Base-by-base conservation (phyloP, 2,888 invertebrate species). In the Pollenia griseotomentosa region DNA sequence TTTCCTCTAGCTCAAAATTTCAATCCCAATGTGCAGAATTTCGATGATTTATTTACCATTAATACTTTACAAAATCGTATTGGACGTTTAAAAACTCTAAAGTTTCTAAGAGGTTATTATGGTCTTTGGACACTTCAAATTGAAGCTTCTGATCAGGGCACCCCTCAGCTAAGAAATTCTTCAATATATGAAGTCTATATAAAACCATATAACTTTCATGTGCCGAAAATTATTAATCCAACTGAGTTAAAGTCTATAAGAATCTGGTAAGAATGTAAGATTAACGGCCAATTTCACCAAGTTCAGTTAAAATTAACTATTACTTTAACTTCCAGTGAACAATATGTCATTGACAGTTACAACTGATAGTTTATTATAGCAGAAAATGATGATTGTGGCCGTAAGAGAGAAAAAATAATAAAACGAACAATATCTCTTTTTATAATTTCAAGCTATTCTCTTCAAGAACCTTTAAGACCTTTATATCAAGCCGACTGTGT, bases 131-230 rank as follows among this genome's bases (percentile, higher is more conserved):
- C 90, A 12, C 92, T 96, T 74, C 92, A 92, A 85, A 93, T 96
- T 55, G 92, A 95, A 95, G 95, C 95, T 0, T 94, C 91, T 88
- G 96, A 96, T 93, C 94, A 94, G 88, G 96, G 95, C 40, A 89
- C 91, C 57, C 88, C 88, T 0, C 94, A 90, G 42, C 91, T 92
- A 88, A 89, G 89, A 0, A 93, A 94, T 0, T 90, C 92, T 46
- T 93, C 94, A 87, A 92, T 90, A 5, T 95, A 95, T 91, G 89
- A 93, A 71, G 89, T 95, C 70, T 90, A 91, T 83, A 91, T 96
- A 42, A 92, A 91, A 0, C 95, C 95, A 0, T 95, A 93, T 91
- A 96, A 96, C 92, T 96, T 94, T 92, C 92, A 95, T 88, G 89
- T 90, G 2, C 96, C 96, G 0, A 90, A 89, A 65, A 95, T 96